A percentile compares a stretch with the other conserved stretches of the same genome.
These are phyloP conservation scores for Prunella fulvescens DNA, from an alignment of 2,113 vertebrate species.

Conservation along the genomic window DNA sequence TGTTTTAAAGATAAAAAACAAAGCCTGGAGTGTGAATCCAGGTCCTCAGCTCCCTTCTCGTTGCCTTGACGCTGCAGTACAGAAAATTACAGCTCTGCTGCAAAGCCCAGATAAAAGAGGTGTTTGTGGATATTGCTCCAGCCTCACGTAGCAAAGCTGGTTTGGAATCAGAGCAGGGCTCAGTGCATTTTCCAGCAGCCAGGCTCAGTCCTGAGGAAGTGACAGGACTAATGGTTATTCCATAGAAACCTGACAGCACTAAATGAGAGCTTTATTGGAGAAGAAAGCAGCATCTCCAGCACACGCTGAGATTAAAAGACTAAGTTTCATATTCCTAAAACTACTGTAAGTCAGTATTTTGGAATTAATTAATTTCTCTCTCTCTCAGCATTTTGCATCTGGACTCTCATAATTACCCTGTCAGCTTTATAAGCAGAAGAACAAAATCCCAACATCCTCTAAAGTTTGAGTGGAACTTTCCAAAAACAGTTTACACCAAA, in stretches of 20 bases:
- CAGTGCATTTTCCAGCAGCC: neutral
- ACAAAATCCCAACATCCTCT: neutral
- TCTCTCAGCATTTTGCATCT: neutral
- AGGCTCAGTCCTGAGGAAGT: neutral
- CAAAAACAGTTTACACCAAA: neutral
- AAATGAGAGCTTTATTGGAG: neutral
- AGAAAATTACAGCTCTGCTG: constrained; percentile 29
- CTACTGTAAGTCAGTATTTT: neutral
- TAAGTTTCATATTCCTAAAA: neutral
- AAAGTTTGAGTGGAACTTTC: neutral
- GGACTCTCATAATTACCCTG: neutral
- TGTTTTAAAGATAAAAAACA: neutral
- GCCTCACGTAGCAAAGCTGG: neutral
- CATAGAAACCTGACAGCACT: neutral
- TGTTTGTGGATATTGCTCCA: neutral
- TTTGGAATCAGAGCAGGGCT: neutral
- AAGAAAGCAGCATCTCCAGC: neutral
- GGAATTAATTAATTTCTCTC: neutral
- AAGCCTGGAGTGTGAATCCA: constrained; percentile 19
- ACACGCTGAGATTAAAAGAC: neutral
- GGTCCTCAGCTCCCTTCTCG: constrained; percentile 50
- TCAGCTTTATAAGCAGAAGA: neutral
- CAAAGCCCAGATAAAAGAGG: constrained; percentile 22
- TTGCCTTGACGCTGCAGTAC: constrained; percentile 33
- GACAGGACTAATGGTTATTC: neutral